Evolutionary conservation across 2,113 vertebrate species (phyloP).

Genomic region (Sterrhoptilus dennistouni): DNA sequence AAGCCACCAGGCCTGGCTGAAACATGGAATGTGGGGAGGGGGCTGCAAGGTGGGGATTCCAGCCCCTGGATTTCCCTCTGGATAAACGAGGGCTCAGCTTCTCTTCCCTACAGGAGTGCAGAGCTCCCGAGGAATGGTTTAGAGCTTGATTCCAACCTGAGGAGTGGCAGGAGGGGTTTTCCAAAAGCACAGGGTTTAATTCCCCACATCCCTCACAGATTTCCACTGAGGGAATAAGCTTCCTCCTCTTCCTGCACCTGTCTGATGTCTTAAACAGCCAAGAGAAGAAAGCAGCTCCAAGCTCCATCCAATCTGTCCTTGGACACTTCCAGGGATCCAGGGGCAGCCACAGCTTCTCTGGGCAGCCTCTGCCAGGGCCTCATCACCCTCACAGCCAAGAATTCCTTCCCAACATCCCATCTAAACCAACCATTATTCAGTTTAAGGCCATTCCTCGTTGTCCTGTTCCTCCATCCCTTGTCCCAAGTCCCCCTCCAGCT

Average conservation of each 20-base stretch:
- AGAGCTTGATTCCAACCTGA: no score
- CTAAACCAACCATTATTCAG: not conserved
- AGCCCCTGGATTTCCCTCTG: not conserved
- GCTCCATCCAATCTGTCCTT: not conserved
- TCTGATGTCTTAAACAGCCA: not conserved
- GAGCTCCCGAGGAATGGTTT: rapidly evolving
- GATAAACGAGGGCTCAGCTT: not conserved
- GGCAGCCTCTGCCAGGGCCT: rapidly evolving
- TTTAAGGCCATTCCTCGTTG: not conserved
- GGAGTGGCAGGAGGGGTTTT: rapidly evolving
- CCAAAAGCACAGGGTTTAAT: not conserved
- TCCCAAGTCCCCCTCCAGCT: not conserved
- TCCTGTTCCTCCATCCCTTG: not conserved
- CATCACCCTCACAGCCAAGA: rapidly evolving
- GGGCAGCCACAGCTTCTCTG: not conserved
- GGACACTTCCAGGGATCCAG: not conserved
- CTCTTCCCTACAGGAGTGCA: not conserved
- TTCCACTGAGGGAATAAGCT: not conserved
- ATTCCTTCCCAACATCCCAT: not conserved
- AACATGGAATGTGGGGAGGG: rapidly evolving
- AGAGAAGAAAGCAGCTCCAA: not conserved
- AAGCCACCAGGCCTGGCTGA: not conserved
- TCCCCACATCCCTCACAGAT: rapidly evolving
- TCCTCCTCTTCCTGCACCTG: not conserved
- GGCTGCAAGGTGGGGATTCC: not conserved